A percentile compares a stretch with the other conserved stretches of the same genome.
phyloP scores from a whole-genome alignment of 2,113 vertebrate species.

The Patagioenas fasciata region DNA sequence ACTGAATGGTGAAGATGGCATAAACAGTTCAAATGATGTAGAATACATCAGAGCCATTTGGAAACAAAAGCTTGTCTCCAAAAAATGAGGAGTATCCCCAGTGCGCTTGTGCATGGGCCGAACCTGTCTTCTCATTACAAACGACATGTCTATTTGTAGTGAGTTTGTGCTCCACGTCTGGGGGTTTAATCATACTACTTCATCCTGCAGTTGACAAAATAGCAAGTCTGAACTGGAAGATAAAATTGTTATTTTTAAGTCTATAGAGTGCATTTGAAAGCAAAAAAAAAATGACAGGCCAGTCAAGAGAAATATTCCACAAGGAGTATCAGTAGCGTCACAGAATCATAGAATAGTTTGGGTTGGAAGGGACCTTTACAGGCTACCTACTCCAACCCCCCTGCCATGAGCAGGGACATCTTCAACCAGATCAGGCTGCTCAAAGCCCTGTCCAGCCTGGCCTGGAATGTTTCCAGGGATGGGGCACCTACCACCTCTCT shows the following conservation, averaged over 20 bases:
- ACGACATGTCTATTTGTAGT: background rate
- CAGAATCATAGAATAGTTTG: too few species aligned
- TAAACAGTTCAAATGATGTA: background rate
- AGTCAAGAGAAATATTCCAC: background rate
- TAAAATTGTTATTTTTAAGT: background rate
- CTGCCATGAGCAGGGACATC: too few species aligned
- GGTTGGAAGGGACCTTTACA: too few species aligned
- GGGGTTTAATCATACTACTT: background rate
- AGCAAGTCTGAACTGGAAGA: background rate
- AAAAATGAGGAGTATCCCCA: background rate
- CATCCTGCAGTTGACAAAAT: background rate
- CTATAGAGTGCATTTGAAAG: background rate
- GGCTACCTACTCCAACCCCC: too few species aligned
- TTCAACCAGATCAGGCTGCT: too few species aligned
- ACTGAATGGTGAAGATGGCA: background rate
- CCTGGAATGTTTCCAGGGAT: too few species aligned
- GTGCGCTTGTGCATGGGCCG: background rate
- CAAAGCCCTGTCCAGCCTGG: too few species aligned
- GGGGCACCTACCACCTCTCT: too few species aligned
- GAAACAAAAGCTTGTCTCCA: background rate
- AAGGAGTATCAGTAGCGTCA: background rate
- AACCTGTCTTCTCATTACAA: background rate
- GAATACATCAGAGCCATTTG: background rate
- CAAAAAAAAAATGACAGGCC: background rate
- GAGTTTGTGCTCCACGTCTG: background rate